Base-by-base conservation (phyloP, 2,888 invertebrate species). In the Neoaliturus tenellus region DNA sequence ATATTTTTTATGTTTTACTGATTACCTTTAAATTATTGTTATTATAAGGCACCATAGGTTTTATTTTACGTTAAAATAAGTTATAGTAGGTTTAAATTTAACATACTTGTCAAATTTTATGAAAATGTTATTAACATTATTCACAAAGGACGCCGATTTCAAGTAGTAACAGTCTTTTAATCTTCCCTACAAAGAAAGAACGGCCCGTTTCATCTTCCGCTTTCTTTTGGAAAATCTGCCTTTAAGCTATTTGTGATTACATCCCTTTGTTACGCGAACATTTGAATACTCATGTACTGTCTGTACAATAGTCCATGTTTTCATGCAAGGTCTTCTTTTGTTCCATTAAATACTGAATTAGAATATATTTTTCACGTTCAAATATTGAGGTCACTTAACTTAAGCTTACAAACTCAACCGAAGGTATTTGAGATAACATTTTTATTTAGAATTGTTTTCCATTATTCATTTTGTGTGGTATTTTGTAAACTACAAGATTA, bases 211-310 rank as follows among this genome's bases (percentile, higher is more conserved):
- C 62, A 62, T 62, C 62, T 62, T 28, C 62, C 28, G 31, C 62
- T 31, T 62, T 62, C 31, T 62, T 62, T 17, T 23, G 62, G 28
- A 62, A 31, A 62, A 62, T 31, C 62, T 28, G 28, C 62, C 62
- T 62, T 25, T 62, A 62, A 62, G 62, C 62, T 62, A 62, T 62
- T 62, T 62, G 62, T 62, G 62, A 62, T 62, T 62, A 62, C 62
- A 31, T 62, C 12, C 31, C 62, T 62, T 62, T 62, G 62, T 62
- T 28, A 28, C 31, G 28, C 14, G 62, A 62, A 62, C 62, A 62
- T 28, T 62, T 62, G 62, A 62, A 62, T 62, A 62, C 62, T 31
- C 62, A 25, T 62, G 62, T 62, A 62, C 62, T 14, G 55, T 55
- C 20, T 14, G 31, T 31, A 62, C 62, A 62, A 62, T 62, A 17